Base-by-base conservation (phyloP, 1,140 invertebrate genomes). In the Solen grandis region DNA sequence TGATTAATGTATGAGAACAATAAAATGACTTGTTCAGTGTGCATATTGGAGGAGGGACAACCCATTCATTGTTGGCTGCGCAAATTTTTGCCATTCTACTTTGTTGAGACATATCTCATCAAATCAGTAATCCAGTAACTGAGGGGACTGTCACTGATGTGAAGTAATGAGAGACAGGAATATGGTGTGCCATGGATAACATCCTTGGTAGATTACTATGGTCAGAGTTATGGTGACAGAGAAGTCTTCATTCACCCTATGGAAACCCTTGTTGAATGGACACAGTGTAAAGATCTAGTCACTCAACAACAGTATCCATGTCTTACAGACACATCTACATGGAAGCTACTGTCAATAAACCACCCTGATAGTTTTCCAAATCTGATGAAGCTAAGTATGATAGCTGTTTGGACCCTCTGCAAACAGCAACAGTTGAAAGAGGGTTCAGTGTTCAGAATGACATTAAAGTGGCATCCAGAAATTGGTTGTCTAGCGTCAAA, bases 401-500 rank as follows among this genome's bases (percentile, higher is more conserved):
- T 59, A 13, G 55, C 65, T 5, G 41, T 68, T 14, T 68, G 46
- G 8, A 25, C 8, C 65, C 65, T 8, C 25, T 46, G 2, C 65
- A 68, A 36, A 31, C 31, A 2, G 62, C 31, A n/a, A 36, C 31
- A n/a, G 55, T 59, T 16, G 55, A 59, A 22, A 59, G 55, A 25
- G 55, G 55, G 10, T 59, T 59, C 55, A 59, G 55, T 59, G 22
- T 59, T 25, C 55, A 59, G 27, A 59, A 14, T 22, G 27, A 55
- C 22, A 59, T 59, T 59, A 59, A 59, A 25, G 22, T 25, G 8
- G 2, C 35, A 38, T 3, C 62, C 14, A 19, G 62, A 46, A 66
- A 66, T 16, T 46, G 63, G 33, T 16, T 66, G 22, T 66, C 63
- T 46, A 10, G 1, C 1, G 63, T 46, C 10, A 66, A 41, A 27